A percentile compares a stretch with the other conserved stretches of the same genome.
phyloP scores from a whole-genome alignment of 2,888 invertebrate species.

The Eudemis profundana region DNA sequence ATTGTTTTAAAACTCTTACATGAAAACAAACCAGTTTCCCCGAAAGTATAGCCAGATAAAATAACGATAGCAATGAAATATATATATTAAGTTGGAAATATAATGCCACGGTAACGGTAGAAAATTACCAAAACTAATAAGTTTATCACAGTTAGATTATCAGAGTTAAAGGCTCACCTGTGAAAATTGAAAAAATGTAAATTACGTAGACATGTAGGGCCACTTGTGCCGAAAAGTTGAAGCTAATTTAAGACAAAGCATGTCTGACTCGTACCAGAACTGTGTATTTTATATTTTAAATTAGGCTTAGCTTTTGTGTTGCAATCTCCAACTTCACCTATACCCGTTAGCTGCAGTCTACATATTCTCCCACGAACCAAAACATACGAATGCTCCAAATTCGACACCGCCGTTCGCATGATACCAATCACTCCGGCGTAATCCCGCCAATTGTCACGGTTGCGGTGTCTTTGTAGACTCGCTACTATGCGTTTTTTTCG shows the following conservation, averaged over 20 bases:
- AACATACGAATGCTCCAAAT: slow-evolving; percentile 57
- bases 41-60: slow-evolving; percentile 28
- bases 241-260: too few species aligned
- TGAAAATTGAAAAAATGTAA: too few species aligned
- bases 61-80: slow-evolving; percentile 12
- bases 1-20: slow-evolving; percentile 46
- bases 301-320: too few species aligned
- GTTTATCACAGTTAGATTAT: too few species aligned
- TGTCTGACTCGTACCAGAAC: too few species aligned
- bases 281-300: too few species aligned
- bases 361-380: slow-evolving; percentile 36
- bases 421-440: slow-evolving; percentile 63
- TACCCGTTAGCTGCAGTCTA: slow-evolving; percentile 5
- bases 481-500: slow-evolving; percentile 64
- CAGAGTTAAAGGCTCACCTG: too few species aligned
- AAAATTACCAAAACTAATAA: too few species aligned
- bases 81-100: neutral
- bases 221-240: too few species aligned
- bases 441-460: slow-evolving; percentile 81
- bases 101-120: neutral
- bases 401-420: slow-evolving; percentile 59
- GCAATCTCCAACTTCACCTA: neutral
- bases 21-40: slow-evolving; percentile 10
- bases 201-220: too few species aligned
- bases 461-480: slow-evolving; percentile 80